Base-by-base conservation (phyloP, 2,888 invertebrate genomes). In the Ormyrus labotus region DNA sequence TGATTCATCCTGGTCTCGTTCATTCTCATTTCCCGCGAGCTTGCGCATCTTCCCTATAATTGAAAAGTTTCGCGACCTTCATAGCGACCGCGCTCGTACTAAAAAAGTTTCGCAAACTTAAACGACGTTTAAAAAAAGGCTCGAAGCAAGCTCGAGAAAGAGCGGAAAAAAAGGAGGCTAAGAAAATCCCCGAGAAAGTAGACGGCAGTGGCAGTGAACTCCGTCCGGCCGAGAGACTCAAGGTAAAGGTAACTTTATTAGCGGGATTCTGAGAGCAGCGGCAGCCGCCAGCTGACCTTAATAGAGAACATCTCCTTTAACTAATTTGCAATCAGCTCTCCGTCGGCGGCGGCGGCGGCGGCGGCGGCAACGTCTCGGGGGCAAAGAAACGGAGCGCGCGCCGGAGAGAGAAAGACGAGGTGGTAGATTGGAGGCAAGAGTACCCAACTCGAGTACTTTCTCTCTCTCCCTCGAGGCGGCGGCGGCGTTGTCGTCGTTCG, bases 301-400 rank as follows among this genome's bases (percentile, higher is more conserved):
- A 89, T 86, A 87, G 88, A 88, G 86, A 83, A 81, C 87, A 88
- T 90, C 89, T 87, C 87, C 89, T 90, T 90, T 89, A 90, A 90
- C 88, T 89, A 90, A 90, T 89, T 89, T 88, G 86, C 88, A 89
- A 90, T 90, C 89, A 89, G 87, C 87, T 84, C 82, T 83, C 82
- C 82, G 55, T 68, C 64, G 19, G 69, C 61, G 11, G 67, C 81
- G 75, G 83, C 79, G 11, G 67, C 81, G 75, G 83, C 79, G n/a
- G 76, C 76, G 45, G n/a, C 60, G 58, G 63, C 73, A 60, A 68
- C 82, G 83, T 83, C 82, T 82, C 82, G 80, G 80, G 73, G 80
- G 80, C 81, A 80, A 61, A 80, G 80, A 76, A 81, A 78, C 70
- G 61, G 81, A 78, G 78, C 69, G 53, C 65, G 11, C 73, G 63